Percentiles rank a stretch among this genome's conserved stretches.
Conservation (phyloP, 2,113 vertebrate species). For the western clawed frog (Xenopus tropicalis) region UCB_Xtro_10.0 CM004447.2:92150001-92150500, state of each 20-base stretch:
- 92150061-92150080: too few relatives aligned
- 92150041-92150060: too few relatives aligned
- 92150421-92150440: constrained; percentile 33
- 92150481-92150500: constrained; percentile 22
- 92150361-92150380: constrained; percentile 23
- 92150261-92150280: neutral
- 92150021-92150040: too few relatives aligned
- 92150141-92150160: constrained; percentile 1
- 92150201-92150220: too few relatives aligned
- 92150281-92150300: neutral
- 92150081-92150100: too few relatives aligned
- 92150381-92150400: constrained; percentile 38
- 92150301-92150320: neutral
- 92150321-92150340: neutral
- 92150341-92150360: constrained; percentile 19
- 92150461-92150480: constrained; percentile 36
- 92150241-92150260: neutral
- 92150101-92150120: too few relatives aligned
- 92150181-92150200: neutral
- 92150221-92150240: neutral
- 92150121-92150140: neutral
- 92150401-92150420: constrained; percentile 7
- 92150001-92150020: too few relatives aligned
- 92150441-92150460: constrained; percentile 11
- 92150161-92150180: neutral